phyloP scores from a whole-genome alignment of 2,797 vertebrate species.

The Cottoperca gobio region DNA sequence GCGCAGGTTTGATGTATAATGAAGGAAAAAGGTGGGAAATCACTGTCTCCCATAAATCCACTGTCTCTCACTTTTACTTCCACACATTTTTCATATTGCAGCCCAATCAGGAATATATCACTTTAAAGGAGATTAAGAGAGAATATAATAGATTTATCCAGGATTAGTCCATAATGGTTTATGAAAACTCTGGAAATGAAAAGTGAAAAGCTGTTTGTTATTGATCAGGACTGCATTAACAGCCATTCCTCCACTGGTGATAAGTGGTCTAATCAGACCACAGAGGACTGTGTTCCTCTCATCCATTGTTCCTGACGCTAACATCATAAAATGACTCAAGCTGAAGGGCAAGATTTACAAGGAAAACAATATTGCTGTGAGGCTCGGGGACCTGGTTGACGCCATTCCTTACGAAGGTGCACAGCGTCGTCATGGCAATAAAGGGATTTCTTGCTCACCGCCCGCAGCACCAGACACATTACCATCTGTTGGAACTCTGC shows the following conservation, averaged over 20 bases:
- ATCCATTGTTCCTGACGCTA: conserved; percentile 54
- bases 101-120: background rate
- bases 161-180: background rate
- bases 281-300: conserved; percentile 14
- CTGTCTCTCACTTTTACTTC: background rate
- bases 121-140: background rate
- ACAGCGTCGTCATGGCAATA: conserved; percentile 68
- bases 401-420: conserved; percentile 73
- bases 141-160: background rate
- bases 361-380: conserved; percentile 66
- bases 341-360: conserved; percentile 46
- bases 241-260: background rate
- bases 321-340: conserved; percentile 54
- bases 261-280: conserved; percentile 21
- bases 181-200: background rate
- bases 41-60: background rate
- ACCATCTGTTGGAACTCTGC: conserved; percentile 26
- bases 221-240: conserved; percentile 1
- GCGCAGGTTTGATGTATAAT: background rate
- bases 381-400: conserved; percentile 71
- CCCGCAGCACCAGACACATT: conserved; percentile 22
- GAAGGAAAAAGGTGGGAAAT: background rate
- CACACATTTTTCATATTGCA: background rate
- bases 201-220: conserved; percentile 10
- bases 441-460: conserved; percentile 72